Evolutionary conservation across 2,888 invertebrate species (phyloP), one percentile per base, ranked within the genome.

Genomic region (Bhutanitis thaidina): DNA sequence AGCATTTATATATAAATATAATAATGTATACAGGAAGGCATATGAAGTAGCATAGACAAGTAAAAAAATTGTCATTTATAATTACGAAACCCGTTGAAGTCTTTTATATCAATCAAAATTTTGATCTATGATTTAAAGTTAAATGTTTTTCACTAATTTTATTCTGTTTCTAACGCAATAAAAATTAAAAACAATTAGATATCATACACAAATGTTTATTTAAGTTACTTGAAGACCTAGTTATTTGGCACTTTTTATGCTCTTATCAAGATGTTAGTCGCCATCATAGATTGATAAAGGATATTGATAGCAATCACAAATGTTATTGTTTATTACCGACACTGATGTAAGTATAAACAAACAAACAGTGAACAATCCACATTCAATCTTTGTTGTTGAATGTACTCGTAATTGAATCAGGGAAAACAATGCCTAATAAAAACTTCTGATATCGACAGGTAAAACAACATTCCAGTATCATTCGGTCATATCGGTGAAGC

Each of bases 31-130:
- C n/a, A n/a, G n/a, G n/a, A n/a, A n/a, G n/a, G n/a, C n/a, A n/a
- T n/a, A n/a, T n/a, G n/a, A n/a, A n/a, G n/a, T n/a, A n/a, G n/a
- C n/a, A 20, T 20, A 20, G 3, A 20, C 2, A 20, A 20, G 5
- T 2, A 20, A 20, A 20, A 20, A 20, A 20, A 2, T 3, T 5
- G 20, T 3, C 20, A 20, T 2, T 20, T 2, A 20, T 3, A 20
- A 5, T 34, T 12, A 12, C 12, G 12, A 38, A 44, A 39, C 50
- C 36, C 60, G 60, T 60, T 60, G 60, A 60, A 50, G 60, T 60
- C 60, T 60, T 60, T 60, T 60, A 36, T 58, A 60, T 37, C 10
- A 30, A 25, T 40, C 13, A 30, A 34, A 12, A 7, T 12, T 12
- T 34, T 3, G 5, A 7, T 12, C 8, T 8, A 8, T 20, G 5